Evolutionary conservation across 1,140 invertebrate species (phyloP).

Genomic region (Plectrocnemia conspersa): DNA sequence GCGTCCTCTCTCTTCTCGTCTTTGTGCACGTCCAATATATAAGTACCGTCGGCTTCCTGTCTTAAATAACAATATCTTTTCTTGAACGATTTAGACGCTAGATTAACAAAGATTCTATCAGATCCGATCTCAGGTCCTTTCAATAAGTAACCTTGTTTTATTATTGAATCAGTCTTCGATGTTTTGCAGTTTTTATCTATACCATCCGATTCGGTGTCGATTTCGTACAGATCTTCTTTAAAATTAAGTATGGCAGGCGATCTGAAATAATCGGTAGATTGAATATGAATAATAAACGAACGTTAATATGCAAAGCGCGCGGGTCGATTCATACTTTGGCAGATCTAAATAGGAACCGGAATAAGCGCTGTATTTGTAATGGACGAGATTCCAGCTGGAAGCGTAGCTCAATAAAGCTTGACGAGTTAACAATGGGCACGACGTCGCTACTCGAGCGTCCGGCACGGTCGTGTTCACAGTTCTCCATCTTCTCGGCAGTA

Average conservation of each 20-base stretch:
- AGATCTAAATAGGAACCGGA: conserved; percentile 79
- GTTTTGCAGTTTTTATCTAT: conserved; percentile 68
- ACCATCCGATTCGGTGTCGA: conserved; percentile 80
- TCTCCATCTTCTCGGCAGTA: conserved; percentile 69
- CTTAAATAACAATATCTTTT: conserved; percentile 82
- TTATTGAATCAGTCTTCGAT: conserved; percentile 64
- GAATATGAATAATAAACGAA: conserved; percentile 34
- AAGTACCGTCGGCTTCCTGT: conserved; percentile 84
- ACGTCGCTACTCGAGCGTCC: conserved; percentile 45
- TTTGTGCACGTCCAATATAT: conserved; percentile 87
- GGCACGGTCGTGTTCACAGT: conserved; percentile 72
- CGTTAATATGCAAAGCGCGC: conserved; percentile 10
- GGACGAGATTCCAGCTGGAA: conserved; percentile 79
- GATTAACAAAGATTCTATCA: conserved; percentile 79
- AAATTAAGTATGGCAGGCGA: conserved; percentile 60
- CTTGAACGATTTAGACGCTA: conserved; percentile 87
- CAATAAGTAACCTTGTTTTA: conserved; percentile 83
- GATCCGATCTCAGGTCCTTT: conserved; percentile 83
- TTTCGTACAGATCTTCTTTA: conserved; percentile 79
- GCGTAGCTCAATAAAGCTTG: conserved; percentile 85
- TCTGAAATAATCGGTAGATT: too few relatives aligned
- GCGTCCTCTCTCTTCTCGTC: conserved; percentile 87
- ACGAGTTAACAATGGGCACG: conserved; percentile 70
- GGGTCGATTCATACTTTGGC: conserved; percentile 65
- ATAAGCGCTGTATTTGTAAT: conserved; percentile 84